These are phyloP conservation scores for Rhinichthys klamathensis DNA, from an alignment of 2,113 vertebrate genomes.

Conservation along the genomic window DNA sequence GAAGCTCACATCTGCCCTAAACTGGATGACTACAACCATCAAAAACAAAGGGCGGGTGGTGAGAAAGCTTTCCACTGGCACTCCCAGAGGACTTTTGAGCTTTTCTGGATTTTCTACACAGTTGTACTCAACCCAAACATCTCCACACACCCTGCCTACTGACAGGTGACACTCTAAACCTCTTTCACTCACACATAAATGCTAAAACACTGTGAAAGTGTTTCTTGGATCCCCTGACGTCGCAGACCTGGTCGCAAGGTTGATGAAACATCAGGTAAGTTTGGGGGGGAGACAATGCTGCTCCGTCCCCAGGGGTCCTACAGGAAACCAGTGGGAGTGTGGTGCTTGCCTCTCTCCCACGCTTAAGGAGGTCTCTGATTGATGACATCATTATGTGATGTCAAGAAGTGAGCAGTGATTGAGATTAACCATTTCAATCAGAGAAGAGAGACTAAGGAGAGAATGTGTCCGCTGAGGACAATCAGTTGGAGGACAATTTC, in stretches of 20 bases:
- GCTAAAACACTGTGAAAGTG: constrained; percentile 50
- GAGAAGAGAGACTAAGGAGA: constrained; percentile 6
- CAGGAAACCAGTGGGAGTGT: constrained; percentile 37
- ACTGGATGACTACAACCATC: constrained; percentile 9
- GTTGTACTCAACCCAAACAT: constrained; percentile 58
- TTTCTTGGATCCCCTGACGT: constrained; percentile 50
- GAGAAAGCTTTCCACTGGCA: constrained; percentile 33
- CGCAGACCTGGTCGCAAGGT: constrained; percentile 62
- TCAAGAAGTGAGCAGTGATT: constrained; percentile 26
- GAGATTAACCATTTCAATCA: constrained; percentile 46
- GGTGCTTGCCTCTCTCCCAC: constrained; percentile 50
- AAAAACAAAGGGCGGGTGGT: constrained; percentile 2
- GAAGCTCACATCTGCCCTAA: not conserved
- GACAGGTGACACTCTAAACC: constrained; percentile 56
- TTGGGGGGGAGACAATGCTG: constrained; percentile 41
- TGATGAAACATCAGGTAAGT: constrained; percentile 75
- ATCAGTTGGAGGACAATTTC: constrained; percentile 20
- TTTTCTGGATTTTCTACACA: constrained; percentile 35
- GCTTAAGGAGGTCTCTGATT: constrained; percentile 30
- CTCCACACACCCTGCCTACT: constrained; percentile 61
- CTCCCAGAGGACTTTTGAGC: constrained; percentile 22
- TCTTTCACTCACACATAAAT: constrained; percentile 47
- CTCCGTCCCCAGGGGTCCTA: constrained; percentile 20
- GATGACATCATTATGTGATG: constrained; percentile 51
- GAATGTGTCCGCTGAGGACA: not conserved